Evolutionary conservation across 2,888 invertebrate genomes (phyloP).

Genomic region (Erynnis tages): DNA sequence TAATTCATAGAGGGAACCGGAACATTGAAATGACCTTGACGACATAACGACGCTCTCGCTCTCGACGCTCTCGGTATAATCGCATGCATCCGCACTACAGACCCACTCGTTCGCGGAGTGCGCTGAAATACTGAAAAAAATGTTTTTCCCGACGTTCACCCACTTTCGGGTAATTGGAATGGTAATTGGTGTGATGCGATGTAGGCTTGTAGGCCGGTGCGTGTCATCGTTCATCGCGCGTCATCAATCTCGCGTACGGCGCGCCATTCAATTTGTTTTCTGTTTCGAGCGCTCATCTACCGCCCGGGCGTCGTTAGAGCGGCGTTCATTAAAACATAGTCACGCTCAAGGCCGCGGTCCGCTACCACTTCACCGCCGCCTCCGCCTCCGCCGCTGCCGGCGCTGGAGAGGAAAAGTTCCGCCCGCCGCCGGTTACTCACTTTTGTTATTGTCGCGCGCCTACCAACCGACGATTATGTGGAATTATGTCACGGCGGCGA

Average conservation of each 20-base stretch:
- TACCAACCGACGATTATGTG: constrained; percentile 44
- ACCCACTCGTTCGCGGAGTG: no score
- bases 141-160: background rate
- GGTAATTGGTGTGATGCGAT: constrained; percentile 5
- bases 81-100: no score
- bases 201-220: background rate
- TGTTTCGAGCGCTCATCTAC: constrained; percentile 9
- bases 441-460: constrained; percentile 38
- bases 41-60: no score
- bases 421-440: constrained; percentile 31
- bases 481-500: constrained; percentile 61
- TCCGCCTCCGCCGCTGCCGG: constrained; percentile 8
- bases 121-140: background rate
- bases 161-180: constrained; percentile 4
- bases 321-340: constrained; percentile 21
- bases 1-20: no score
- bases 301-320: constrained; percentile 4
- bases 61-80: no score
- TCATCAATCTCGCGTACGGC: constrained; percentile 1
- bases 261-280: constrained; percentile 13
- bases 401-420: constrained; percentile 19
- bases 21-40: no score
- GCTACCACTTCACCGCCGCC: constrained; percentile 10
- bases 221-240: constrained; percentile 13
- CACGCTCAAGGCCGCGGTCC: constrained; percentile 29